Conservation (phyloP, 2,888 invertebrate species). For the Antheraea yamamai region DNA sequence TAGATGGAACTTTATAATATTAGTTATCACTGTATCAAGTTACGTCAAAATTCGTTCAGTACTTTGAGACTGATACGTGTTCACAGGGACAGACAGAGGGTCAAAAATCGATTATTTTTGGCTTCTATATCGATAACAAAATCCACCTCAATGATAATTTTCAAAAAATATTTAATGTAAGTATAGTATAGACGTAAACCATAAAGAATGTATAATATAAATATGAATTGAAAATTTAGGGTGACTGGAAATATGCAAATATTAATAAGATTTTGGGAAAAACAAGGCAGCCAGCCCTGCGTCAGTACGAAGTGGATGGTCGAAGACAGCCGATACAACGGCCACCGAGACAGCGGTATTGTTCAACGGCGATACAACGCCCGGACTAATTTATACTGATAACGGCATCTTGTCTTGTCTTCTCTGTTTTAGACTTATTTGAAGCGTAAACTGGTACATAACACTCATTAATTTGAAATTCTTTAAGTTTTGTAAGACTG, state of each 20-base stretch:
- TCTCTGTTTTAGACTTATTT: constrained; percentile 44
- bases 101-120: too few relatives aligned
- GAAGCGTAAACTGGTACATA: constrained; percentile 16
- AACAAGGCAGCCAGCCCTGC: constrained; percentile 28
- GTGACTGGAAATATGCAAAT: not conserved
- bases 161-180: too few relatives aligned
- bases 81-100: too few relatives aligned
- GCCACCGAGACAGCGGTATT: constrained; percentile 74
- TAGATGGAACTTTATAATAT: too few relatives aligned
- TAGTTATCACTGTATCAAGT: too few relatives aligned
- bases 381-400: constrained; percentile 75
- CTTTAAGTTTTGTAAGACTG: not conserved
- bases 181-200: not conserved
- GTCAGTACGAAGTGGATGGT: constrained; percentile 54
- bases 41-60: too few relatives aligned
- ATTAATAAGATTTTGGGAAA: not conserved
- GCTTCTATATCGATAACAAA: too few relatives aligned
- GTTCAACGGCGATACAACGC: constrained; percentile 65
- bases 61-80: too few relatives aligned
- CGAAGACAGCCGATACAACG: constrained; percentile 59
- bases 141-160: too few relatives aligned
- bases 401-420: constrained; percentile 58
- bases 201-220: not conserved
- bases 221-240: not conserved
- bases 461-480: constrained; percentile 8